Evolutionary conservation across 2,888 invertebrate genomes (phyloP).

Genomic region (Tethea ocularis): DNA sequence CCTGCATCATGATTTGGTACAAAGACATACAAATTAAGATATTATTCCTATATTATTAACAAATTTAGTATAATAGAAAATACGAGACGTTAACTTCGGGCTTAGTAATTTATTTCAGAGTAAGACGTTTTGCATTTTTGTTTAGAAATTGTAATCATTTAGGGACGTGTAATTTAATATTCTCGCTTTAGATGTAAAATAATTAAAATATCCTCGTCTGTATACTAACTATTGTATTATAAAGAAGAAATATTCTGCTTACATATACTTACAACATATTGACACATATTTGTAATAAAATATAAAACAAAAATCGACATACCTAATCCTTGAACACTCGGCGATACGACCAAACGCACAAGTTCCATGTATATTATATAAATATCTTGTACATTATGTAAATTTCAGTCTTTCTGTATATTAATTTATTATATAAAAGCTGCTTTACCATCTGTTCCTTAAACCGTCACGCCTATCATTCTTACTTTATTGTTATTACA

Average conservation of each 20-base stretch:
- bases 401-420: conserved; percentile 47
- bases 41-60: conserved; percentile 74
- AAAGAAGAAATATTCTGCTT: conserved; percentile 12
- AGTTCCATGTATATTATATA: conserved; percentile 41
- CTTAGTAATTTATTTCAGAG: conserved; percentile 74
- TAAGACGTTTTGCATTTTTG: conserved; percentile 74
- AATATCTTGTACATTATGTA: conserved; percentile 64
- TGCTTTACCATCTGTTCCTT: background rate
- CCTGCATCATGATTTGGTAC: conserved; percentile 74
- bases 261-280: conserved; percentile 34
- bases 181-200: conserved; percentile 60
- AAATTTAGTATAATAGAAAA: conserved; percentile 63
- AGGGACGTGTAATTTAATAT: conserved; percentile 63
- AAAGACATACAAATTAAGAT: conserved; percentile 81
- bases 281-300: conserved; percentile 27
- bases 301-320: conserved; percentile 14
- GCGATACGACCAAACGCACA: conserved; percentile 33
- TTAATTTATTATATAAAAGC: conserved; percentile 21
- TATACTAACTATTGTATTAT: conserved; percentile 39
- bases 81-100: conserved; percentile 44
- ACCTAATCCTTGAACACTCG: conserved; percentile 12
- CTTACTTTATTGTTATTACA: background rate
- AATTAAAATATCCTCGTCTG: conserved; percentile 14
- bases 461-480: conserved; percentile 19
- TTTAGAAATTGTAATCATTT: conserved; percentile 66